phyloP scores from a whole-genome alignment of 2,888 invertebrate species.

The Holacanthella duospinosa region DNA sequence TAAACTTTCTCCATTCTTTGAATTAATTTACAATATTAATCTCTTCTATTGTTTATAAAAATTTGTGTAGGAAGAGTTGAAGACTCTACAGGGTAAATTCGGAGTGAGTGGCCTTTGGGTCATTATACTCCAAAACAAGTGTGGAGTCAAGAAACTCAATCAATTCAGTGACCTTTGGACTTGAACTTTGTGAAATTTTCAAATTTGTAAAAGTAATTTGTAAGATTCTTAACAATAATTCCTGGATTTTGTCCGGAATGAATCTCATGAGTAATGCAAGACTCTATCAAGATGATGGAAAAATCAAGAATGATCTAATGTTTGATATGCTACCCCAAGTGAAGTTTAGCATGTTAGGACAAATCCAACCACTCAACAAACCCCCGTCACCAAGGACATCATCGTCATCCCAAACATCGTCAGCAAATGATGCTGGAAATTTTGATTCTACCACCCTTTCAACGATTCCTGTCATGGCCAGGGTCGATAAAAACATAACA shows the following conservation, averaged over 20 bases:
- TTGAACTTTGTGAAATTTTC: background rate
- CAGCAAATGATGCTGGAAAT: constrained; percentile 3
- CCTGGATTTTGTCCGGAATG: background rate
- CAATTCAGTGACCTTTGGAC: background rate
- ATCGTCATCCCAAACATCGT: constrained; percentile 2
- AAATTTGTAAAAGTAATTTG: constrained; percentile 2
- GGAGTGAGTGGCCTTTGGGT: no score
- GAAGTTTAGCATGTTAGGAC: constrained; percentile 29
- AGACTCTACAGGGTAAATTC: no score
- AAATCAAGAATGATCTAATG: background rate
- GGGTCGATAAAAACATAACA: background rate
- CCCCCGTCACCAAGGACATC: background rate
- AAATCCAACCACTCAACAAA: constrained; percentile 23
- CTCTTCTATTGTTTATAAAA: no score
- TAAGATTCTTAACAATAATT: background rate
- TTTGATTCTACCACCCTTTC: background rate
- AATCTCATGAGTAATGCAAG: constrained; percentile 5
- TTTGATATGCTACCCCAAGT: constrained; percentile 19
- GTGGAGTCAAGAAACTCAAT: no score
- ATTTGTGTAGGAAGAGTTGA: no score
- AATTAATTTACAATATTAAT: no score
- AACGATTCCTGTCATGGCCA: background rate
- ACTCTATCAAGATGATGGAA: background rate
- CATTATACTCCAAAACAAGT: no score
- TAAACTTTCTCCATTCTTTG: no score